Conservation (phyloP, 2,113 vertebrate genomes). For the Eubucco bourcierii region DNA sequence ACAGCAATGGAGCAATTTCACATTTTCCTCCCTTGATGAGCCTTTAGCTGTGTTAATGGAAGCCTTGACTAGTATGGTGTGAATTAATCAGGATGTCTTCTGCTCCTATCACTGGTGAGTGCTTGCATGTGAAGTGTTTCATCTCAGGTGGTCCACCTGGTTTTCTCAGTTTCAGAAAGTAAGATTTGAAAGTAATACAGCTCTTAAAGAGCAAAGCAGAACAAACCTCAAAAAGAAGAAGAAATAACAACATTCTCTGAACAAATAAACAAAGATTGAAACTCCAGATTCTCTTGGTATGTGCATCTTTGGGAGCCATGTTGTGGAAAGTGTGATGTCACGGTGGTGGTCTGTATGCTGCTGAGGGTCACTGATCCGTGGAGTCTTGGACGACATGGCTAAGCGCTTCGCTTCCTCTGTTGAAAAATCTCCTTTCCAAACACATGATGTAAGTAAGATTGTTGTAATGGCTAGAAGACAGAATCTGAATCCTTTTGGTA, state of each 20-base stretch:
- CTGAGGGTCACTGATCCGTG: slow-evolving; percentile 78
- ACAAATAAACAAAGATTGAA: slow-evolving; percentile 63
- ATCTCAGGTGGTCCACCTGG: slow-evolving; percentile 31
- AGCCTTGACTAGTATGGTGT: slow-evolving; percentile 45
- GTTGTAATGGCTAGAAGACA: slow-evolving; percentile 61
- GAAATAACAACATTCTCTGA: slow-evolving; percentile 30
- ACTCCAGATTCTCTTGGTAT: slow-evolving; percentile 44
- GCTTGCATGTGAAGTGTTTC: neutral
- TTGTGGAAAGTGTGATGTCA: slow-evolving; percentile 76
- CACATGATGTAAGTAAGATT: slow-evolving; percentile 83
- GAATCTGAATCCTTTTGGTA: slow-evolving; percentile 72
- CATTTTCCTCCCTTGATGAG: slow-evolving; percentile 58
- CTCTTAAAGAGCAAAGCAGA: slow-evolving; percentile 46
- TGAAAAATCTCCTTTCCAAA: slow-evolving; percentile 82
- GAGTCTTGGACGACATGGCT: slow-evolving; percentile 62
- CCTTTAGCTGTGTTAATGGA: slow-evolving; percentile 50
- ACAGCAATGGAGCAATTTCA: slow-evolving; percentile 43
- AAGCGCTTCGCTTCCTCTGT: slow-evolving; percentile 80
- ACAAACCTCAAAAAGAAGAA: slow-evolving; percentile 29
- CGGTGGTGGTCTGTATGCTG: slow-evolving; percentile 70
- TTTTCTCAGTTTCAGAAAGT: neutral
- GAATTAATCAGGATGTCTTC: slow-evolving; percentile 46
- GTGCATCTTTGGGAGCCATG: slow-evolving; percentile 63
- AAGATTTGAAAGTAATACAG: slow-evolving; percentile 22
- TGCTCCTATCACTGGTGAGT: slow-evolving; percentile 29